A percentile compares a stretch with the other conserved stretches of the same genome.
phyloP scores from a whole-genome alignment of 2,797 vertebrate genomes.

The Hydrophis major region DNA sequence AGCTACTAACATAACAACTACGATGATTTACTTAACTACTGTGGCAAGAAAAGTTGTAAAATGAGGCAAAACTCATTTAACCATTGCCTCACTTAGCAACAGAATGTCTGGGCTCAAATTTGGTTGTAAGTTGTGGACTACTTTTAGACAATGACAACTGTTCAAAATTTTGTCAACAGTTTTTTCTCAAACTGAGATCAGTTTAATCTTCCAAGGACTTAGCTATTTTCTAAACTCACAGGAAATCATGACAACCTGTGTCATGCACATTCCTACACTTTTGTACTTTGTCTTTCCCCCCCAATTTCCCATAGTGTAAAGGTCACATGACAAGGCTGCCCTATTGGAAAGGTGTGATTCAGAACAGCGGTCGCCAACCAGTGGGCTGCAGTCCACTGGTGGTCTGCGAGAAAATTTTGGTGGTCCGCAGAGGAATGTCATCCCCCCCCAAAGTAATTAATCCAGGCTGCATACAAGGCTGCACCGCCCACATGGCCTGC shows the following conservation, averaged over 20 bases:
- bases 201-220: background rate
- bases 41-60: background rate
- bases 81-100: background rate
- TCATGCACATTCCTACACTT: background rate
- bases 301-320: background rate
- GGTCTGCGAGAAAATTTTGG: too few species aligned
- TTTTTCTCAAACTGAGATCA: background rate
- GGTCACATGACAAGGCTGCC: background rate
- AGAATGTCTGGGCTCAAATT: background rate
- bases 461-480: too few species aligned
- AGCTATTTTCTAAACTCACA: background rate
- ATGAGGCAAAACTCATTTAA: background rate
- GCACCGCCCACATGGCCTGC: too few species aligned
- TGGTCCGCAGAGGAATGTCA: too few species aligned
- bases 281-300: background rate
- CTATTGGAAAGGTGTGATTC: background rate
- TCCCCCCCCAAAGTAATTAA: too few species aligned
- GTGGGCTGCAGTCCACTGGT: too few species aligned
- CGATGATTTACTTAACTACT: background rate
- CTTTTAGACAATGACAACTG: background rate
- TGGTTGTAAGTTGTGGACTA: background rate
- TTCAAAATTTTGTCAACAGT: background rate
- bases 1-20: background rate
- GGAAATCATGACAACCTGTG: background rate
- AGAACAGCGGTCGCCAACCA: background rate